phyloP scores from a whole-genome alignment of 2,888 invertebrate species.

The Agonopterix arenella region DNA sequence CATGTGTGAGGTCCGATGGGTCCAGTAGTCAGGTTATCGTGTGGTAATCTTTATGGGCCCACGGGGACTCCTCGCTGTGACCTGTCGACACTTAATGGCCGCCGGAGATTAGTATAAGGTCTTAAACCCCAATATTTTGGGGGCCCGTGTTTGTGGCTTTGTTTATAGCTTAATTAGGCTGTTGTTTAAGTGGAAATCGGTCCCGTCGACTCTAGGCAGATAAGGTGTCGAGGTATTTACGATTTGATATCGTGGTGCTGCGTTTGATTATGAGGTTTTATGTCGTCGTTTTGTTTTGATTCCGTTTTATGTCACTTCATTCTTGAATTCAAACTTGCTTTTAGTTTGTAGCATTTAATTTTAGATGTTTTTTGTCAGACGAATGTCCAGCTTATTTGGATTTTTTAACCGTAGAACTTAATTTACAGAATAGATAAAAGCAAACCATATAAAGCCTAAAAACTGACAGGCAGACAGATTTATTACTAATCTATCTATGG shows the following conservation, averaged over 20 bases:
- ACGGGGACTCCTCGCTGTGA: constrained; percentile 61
- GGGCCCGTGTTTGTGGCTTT: constrained; percentile 68
- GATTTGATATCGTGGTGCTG: constrained; percentile 50
- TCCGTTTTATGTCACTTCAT: constrained; percentile 31
- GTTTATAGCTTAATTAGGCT: constrained; percentile 77
- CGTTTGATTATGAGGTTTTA: constrained; percentile 33
- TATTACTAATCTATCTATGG: neutral
- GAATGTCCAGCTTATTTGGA: no score
- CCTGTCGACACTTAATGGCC: constrained; percentile 73
- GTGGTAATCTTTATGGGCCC: constrained; percentile 73
- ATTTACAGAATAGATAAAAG: neutral
- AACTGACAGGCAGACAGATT: neutral
- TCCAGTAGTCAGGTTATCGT: constrained; percentile 70
- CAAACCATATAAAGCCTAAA: neutral
- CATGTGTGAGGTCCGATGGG: constrained; percentile 67
- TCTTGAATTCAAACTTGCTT: constrained; percentile 7
- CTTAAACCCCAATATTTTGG: constrained; percentile 54
- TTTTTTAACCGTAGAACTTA: neutral
- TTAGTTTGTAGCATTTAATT: constrained; percentile 6
- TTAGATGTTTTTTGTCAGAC: neutral
- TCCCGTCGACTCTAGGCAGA: constrained; percentile 58
- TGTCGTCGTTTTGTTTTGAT: constrained; percentile 53
- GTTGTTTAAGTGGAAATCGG: constrained; percentile 67
- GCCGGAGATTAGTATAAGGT: constrained; percentile 57
- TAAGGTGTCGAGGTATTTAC: constrained; percentile 74